A percentile compares a stretch with the other conserved stretches of the same genome.
These are phyloP conservation scores for Acropternis orthonyx DNA, from an alignment of 2,797 vertebrate genomes.

Conservation along the genomic window DNA sequence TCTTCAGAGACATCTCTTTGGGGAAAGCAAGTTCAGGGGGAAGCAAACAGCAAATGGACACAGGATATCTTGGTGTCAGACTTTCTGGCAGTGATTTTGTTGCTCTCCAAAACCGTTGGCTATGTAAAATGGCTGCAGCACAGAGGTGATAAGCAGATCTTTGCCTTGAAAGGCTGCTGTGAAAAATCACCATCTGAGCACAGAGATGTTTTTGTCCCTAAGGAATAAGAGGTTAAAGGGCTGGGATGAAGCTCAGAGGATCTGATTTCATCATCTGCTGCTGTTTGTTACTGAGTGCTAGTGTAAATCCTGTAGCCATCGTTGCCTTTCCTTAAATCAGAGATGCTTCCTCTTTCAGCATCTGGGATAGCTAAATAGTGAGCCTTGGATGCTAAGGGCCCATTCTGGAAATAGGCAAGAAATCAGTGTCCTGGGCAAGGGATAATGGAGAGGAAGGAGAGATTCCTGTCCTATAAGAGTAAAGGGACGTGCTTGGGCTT, in stretches of 20 bases:
- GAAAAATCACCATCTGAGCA: neutral
- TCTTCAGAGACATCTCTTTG: neutral
- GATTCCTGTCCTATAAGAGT: neutral
- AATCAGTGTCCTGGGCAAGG: too few species aligned
- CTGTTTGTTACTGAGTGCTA: neutral
- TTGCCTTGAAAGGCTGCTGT: neutral
- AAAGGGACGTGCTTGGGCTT: neutral
- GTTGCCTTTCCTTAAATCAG: neutral
- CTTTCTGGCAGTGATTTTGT: neutral
- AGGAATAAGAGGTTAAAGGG: neutral
- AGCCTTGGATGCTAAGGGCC: neutral
- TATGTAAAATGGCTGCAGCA: neutral
- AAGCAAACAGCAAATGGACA: neutral
- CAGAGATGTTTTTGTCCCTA: neutral
- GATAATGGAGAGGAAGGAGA: fast-evolving
- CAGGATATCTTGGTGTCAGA: neutral
- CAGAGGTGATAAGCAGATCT: neutral
- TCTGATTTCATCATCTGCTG: neutral
- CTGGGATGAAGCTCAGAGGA: neutral
- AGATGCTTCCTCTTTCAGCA: neutral
- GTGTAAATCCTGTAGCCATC: neutral
- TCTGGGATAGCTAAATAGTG: fast-evolving
- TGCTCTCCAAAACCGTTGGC: neutral
- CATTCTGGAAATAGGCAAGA: neutral
- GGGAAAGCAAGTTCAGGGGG: neutral